Evolutionary conservation across 2,888 invertebrate genomes (phyloP), one percentile per base, ranked within the genome.

Genomic region (Drosophila hawaiiensis): DNA sequence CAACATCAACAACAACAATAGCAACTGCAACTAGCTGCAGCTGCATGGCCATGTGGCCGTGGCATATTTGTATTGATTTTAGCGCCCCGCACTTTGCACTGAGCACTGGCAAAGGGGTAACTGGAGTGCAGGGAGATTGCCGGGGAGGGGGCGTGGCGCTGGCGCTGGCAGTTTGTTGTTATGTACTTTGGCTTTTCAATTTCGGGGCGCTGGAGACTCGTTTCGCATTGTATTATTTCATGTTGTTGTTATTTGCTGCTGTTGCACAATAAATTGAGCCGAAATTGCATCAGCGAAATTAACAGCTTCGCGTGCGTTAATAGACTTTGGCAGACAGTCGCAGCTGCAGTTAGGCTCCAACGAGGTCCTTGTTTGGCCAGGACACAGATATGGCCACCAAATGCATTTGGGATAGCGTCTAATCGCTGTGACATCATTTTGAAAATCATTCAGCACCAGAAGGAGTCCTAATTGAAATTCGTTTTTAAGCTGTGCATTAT

Each of bases 281-380:
- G 71, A 91, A 86, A 91, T 86, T 89, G 91, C 86, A 86, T 86
- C 91, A 89, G 84, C 85, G 68, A 87, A 87, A 87, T 87, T 91
- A 87, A 87, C 91, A 90, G 91, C 87, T 87, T 87, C 86, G 90
- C 79, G 90, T 89, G 78, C 91, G 88, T 87, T 91, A 87, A 87
- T 87, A 87, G 91, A 91, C 86, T 91, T 89, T 89, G 73, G 65
- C 82, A 84, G 79, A 64, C 49, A 55, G 31, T 28, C 60, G 9
- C 76, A 55, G 43, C 74, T 78, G 58, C 70, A 69, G 66, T 70
- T 60, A 4, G 22, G 14, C 47, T 2, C 22, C 14, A 25, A 2
- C 25, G 47, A 47, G 25, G 25, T 54, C 22, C 54, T 35, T 25
- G 54, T 25, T 35, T 25, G 31, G 31, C 10, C 35, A 25, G 55